These are phyloP conservation scores for Chlamydotis undulata DNA, from an alignment of 2,113 vertebrate genomes.

Conservation along the genomic window DNA sequence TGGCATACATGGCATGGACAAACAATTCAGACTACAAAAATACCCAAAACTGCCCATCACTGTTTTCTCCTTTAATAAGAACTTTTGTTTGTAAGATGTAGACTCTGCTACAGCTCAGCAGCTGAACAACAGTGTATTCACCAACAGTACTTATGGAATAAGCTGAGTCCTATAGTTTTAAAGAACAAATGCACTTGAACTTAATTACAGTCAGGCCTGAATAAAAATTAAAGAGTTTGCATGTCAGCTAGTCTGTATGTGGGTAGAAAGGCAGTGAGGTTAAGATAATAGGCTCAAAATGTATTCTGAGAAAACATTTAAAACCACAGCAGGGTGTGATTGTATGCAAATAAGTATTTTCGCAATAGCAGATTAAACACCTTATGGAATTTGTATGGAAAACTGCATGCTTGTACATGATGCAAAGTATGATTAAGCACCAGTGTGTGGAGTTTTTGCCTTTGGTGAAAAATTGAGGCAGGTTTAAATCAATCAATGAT, in stretches of 20 bases:
- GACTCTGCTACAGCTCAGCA: neutral
- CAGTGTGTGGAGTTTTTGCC: slow-evolving; percentile 32
- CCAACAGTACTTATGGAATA: neutral
- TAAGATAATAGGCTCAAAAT: slow-evolving; percentile 64
- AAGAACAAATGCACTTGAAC: slow-evolving; percentile 6
- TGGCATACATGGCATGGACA: neutral
- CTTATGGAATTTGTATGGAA: slow-evolving; percentile 63
- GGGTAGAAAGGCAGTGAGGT: slow-evolving; percentile 68
- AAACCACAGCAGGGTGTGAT: slow-evolving; percentile 71
- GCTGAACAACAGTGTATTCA: neutral
- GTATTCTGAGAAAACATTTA: slow-evolving; percentile 55
- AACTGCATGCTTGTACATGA: slow-evolving; percentile 59
- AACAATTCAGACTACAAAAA: neutral
- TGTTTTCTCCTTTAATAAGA: neutral
- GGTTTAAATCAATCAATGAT: slow-evolving; percentile 39
- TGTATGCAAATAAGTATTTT: slow-evolving; percentile 71
- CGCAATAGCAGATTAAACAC: slow-evolving; percentile 69
- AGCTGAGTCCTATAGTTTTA: slow-evolving; percentile 28
- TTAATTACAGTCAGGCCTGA: slow-evolving; percentile 56
- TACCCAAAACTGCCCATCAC: neutral
- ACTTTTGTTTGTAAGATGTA: neutral
- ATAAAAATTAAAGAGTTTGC: slow-evolving; percentile 61
- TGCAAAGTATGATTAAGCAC: slow-evolving; percentile 55
- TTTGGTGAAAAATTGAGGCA: slow-evolving; percentile 37
- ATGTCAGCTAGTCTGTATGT: slow-evolving; percentile 53